Conservation (phyloP, 2,797 vertebrate genomes). For the Setipinna tenuifilis region DNA sequence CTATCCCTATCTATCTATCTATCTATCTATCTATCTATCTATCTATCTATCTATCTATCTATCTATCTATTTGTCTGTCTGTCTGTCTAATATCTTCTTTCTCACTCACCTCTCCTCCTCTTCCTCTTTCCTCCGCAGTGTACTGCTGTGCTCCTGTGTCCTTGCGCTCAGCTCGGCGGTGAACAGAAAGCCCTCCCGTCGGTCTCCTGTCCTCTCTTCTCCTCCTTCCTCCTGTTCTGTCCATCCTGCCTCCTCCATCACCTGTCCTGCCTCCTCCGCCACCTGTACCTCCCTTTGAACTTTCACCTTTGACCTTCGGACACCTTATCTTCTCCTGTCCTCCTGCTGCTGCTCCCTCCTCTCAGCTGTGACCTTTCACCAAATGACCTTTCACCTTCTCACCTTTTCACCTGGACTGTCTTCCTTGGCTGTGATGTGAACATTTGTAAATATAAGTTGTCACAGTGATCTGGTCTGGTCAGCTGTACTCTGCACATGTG, state of each 20-base stretch:
- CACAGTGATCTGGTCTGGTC: not conserved
- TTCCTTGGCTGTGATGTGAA: not conserved
- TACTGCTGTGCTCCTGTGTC: constrained; percentile 83
- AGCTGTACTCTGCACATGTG: not conserved
- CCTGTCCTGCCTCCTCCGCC: no score
- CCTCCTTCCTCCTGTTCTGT: not conserved
- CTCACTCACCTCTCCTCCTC: constrained; percentile 44
- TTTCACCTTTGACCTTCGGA: no score
- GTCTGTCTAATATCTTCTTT: constrained; percentile 10
- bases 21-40: not conserved
- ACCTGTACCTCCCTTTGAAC: no score
- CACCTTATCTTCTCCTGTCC: not conserved
- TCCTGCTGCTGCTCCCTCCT: not conserved
- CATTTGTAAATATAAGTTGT: not conserved
- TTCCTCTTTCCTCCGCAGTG: constrained; percentile 61
- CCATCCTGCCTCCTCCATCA: no score
- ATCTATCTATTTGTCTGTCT: not conserved
- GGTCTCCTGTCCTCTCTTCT: not conserved
- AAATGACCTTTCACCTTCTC: not conserved
- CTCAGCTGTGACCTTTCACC: constrained; percentile 8
- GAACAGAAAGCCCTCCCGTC: constrained; percentile 59
- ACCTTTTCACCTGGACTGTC: constrained; percentile 11
- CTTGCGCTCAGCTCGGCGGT: constrained; percentile 84
- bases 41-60: constrained; percentile 2
- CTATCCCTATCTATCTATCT: not conserved